phyloP scores from a whole-genome alignment of 92 coral and sea anemone genomes.

The Heteractis magnifica region DNA sequence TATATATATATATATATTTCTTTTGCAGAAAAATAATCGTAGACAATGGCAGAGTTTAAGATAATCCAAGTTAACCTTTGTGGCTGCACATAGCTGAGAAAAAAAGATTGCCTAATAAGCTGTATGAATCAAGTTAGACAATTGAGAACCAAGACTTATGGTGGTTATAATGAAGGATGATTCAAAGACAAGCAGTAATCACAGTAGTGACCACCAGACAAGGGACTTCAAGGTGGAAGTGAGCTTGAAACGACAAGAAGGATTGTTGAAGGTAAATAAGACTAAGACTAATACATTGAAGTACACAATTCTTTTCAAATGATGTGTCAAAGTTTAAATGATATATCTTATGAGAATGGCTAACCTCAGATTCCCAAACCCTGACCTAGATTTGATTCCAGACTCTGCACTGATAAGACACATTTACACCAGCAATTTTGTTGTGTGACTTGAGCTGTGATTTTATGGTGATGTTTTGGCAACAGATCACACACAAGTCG shows the following conservation, averaged over 20 bases:
- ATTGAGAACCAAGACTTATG: conserved; percentile 8
- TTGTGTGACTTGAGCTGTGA: too few species aligned
- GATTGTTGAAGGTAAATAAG: conserved; percentile 21
- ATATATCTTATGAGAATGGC: too few species aligned
- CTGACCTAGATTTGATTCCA: too few species aligned
- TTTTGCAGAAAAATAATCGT: neutral
- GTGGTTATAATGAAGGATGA: conserved; percentile 47
- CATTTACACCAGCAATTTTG: too few species aligned
- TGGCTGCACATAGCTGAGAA: neutral
- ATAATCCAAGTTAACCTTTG: neutral
- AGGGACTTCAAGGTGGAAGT: conserved; percentile 33
- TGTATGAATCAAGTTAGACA: conserved; percentile 3
- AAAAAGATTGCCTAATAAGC: neutral
- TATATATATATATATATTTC: neutral
- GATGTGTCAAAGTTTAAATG: too few species aligned
- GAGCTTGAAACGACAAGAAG: conserved; percentile 24
- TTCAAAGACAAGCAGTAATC: conserved; percentile 11
- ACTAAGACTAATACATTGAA: neutral
- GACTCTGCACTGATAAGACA: too few species aligned
- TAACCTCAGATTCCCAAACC: too few species aligned
- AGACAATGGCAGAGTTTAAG: neutral
- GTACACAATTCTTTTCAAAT: too few species aligned
- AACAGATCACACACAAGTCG: too few species aligned
- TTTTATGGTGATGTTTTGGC: too few species aligned
- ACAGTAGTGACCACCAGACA: conserved; percentile 7